Evolutionary conservation across 2,113 vertebrate genomes (phyloP).

Genomic region (Lagopus leucura): DNA sequence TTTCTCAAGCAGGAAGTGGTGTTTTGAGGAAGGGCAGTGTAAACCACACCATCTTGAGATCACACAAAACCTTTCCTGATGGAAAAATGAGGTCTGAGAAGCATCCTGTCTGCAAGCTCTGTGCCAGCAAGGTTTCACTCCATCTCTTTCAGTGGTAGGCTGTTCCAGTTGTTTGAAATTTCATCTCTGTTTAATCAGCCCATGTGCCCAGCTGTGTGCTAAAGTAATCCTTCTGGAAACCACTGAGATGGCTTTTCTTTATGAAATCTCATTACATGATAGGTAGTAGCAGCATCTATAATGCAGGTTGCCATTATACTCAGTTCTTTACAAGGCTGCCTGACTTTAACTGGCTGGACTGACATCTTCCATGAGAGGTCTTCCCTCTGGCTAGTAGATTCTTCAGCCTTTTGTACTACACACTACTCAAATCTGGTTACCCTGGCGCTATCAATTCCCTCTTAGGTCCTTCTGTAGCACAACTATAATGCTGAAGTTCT

Average conservation of each 20-base stretch:
- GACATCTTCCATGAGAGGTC: constrained; percentile 39
- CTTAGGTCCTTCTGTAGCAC: neutral
- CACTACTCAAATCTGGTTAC: neutral
- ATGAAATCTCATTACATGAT: constrained; percentile 37
- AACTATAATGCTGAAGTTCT: neutral
- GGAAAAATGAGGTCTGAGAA: neutral
- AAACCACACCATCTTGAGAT: neutral
- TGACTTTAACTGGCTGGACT: constrained; percentile 37
- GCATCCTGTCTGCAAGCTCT: neutral
- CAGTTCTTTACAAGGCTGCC: neutral
- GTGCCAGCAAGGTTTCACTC: neutral
- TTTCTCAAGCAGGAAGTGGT: neutral
- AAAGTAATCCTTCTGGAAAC: constrained; percentile 42
- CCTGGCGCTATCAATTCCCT: constrained; percentile 30
- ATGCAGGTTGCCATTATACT: neutral
- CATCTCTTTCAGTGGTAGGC: neutral
- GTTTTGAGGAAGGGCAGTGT: neutral
- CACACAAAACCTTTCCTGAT: neutral
- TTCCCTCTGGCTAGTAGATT: constrained; percentile 36
- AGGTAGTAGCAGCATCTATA: constrained; percentile 35
- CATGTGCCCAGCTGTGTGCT: constrained; percentile 10
- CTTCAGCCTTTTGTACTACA: constrained; percentile 22
- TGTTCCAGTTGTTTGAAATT: neutral
- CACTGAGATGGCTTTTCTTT: neutral
- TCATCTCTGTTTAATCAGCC: constrained; percentile 26